A percentile compares a stretch with the other conserved stretches of the same genome.
These are phyloP conservation scores for Anarrhichthys ocellatus DNA, from an alignment of 2,113 vertebrate genomes.

Conservation along the genomic window DNA sequence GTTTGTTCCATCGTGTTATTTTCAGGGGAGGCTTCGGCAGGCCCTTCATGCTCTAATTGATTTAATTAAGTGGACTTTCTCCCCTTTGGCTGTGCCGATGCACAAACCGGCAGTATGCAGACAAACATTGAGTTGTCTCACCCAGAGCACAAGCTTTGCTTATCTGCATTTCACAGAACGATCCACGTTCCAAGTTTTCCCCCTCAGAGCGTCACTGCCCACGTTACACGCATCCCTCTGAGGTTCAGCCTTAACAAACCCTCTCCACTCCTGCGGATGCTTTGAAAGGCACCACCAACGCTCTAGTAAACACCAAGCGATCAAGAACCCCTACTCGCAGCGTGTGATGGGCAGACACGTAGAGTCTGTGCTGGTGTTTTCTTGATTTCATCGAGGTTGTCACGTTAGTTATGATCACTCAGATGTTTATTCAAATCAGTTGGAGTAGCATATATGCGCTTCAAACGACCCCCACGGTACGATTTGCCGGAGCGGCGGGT, in stretches of 20 bases:
- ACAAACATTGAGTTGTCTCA: conserved; percentile 53
- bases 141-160: conserved; percentile 45
- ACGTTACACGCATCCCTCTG: conserved; percentile 34
- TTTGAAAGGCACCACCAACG: not conserved
- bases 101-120: conserved; percentile 40
- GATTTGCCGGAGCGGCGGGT: not conserved
- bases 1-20: conserved; percentile 52
- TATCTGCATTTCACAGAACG: conserved; percentile 64
- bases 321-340: not conserved
- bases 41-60: conserved; percentile 78
- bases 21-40: conserved; percentile 35
- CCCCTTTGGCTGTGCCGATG: conserved; percentile 58
- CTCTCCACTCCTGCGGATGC: conserved; percentile 13
- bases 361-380: not conserved
- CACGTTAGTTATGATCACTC: not conserved
- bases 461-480: not conserved
- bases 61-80: conserved; percentile 73
- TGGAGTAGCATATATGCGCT: not conserved
- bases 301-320: not conserved
- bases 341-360: not conserved
- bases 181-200: conserved; percentile 46
- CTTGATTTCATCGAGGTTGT: not conserved
- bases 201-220: conserved; percentile 52
- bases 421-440: not conserved
- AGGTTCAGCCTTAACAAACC: conserved; percentile 50